phyloP scores from a whole-genome alignment of 2,797 vertebrate genomes.

The Buceros bicornis region DNA sequence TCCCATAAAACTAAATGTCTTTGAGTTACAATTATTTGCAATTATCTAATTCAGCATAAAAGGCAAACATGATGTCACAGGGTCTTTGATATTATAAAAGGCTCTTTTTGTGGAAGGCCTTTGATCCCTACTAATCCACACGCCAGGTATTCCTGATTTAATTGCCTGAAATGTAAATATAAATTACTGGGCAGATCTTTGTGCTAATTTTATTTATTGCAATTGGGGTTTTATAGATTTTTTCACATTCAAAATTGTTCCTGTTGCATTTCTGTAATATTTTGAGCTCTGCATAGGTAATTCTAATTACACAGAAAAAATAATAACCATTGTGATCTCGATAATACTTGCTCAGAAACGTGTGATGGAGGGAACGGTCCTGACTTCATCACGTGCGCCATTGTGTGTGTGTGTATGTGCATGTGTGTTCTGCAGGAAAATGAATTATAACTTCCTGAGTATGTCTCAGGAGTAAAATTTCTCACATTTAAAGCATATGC shows the following conservation, averaged over 20 bases:
- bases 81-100: slow-evolving; percentile 63
- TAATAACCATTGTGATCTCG: slow-evolving; percentile 37
- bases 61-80: slow-evolving; percentile 55
- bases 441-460: slow-evolving; percentile 67
- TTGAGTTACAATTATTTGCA: slow-evolving; percentile 62
- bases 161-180: slow-evolving; percentile 74
- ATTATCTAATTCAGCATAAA: slow-evolving; percentile 74
- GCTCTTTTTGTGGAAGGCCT: slow-evolving; percentile 52
- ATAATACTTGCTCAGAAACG: slow-evolving; percentile 47
- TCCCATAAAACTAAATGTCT: slow-evolving; percentile 33
- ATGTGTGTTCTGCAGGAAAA: slow-evolving; percentile 48
- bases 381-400: neutral
- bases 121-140: slow-evolving; percentile 64
- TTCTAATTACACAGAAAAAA: slow-evolving; percentile 52
- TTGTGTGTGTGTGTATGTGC: neutral
- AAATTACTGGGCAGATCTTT: slow-evolving; percentile 52
- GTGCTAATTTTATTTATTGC: slow-evolving; percentile 58
- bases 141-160: slow-evolving; percentile 68
- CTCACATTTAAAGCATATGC: slow-evolving; percentile 60
- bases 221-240: neutral
- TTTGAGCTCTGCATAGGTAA: slow-evolving; percentile 25
- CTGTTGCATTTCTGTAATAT: neutral
- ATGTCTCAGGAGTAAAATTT: slow-evolving; percentile 58
- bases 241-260: slow-evolving; percentile 1
- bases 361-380: neutral